These are phyloP conservation scores for Chionomys nivalis DNA, from an alignment of 2,113 vertebrate genomes.

Conservation along the genomic window DNA sequence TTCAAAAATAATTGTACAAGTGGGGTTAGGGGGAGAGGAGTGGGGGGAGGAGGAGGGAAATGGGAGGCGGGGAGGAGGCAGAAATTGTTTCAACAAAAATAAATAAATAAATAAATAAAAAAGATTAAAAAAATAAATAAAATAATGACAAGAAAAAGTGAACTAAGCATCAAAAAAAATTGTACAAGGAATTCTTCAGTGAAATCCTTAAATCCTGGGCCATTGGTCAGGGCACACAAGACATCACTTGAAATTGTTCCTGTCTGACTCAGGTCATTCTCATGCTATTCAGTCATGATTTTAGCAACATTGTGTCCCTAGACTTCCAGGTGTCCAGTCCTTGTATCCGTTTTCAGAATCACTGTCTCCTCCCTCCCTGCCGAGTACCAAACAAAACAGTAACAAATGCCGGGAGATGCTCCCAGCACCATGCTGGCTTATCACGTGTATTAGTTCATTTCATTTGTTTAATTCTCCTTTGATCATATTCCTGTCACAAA, in stretches of 20 bases:
- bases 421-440: neutral
- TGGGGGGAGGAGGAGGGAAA: too few relatives aligned
- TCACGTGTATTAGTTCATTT: neutral
- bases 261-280: constrained; percentile 2
- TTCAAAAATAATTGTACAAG: neutral
- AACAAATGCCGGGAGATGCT: neutral
- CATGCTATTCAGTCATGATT: neutral
- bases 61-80: too few relatives aligned
- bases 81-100: too few relatives aligned
- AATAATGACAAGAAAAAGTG: too few relatives aligned
- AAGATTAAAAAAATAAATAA: too few relatives aligned
- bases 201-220: neutral
- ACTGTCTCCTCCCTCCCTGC: neutral
- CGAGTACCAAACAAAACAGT: constrained; percentile 20
- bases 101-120: too few relatives aligned
- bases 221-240: neutral
- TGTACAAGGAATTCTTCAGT: neutral
- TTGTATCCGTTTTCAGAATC: neutral
- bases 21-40: too few relatives aligned
- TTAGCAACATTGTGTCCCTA: neutral
- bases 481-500: neutral
- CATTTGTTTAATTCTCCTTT: neutral
- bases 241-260: neutral
- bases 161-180: constrained; percentile 3
- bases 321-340: neutral